Conservation (phyloP, 2,113 vertebrate genomes). For the Phyllostomus hastatus region DNA sequence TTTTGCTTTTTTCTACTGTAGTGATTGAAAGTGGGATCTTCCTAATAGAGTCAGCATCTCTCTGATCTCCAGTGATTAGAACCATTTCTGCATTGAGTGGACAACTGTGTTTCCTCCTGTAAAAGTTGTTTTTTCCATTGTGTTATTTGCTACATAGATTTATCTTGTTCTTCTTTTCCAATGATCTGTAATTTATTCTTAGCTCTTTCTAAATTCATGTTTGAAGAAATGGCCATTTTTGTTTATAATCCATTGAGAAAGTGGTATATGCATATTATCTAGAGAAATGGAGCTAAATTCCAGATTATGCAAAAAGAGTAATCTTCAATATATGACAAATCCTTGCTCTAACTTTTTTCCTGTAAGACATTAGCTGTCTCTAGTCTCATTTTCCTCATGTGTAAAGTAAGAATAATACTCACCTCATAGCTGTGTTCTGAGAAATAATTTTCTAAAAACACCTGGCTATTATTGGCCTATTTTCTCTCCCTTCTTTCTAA, state of each 20-base stretch:
- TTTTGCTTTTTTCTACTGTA: not conserved
- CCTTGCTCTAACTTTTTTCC: not conserved
- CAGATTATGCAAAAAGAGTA: not conserved
- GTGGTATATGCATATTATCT: not conserved
- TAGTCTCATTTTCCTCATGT: not conserved
- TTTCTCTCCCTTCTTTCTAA: not conserved
- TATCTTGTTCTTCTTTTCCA: not conserved
- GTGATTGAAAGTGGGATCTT: not conserved
- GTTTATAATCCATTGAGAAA: not conserved
- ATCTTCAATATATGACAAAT: conserved; percentile 14
- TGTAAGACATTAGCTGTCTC: not conserved
- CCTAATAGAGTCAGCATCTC: not conserved
- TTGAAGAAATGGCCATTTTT: not conserved
- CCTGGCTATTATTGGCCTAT: not conserved
- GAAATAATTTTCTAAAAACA: not conserved
- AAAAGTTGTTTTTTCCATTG: not conserved
- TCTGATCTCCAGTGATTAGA: not conserved
- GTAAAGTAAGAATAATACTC: not conserved
- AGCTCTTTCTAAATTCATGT: not conserved
- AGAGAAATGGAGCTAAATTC: not conserved
- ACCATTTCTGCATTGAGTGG: not conserved
- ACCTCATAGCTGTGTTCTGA: not conserved
- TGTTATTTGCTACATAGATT: not conserved
- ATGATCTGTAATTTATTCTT: not conserved
- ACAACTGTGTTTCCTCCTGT: not conserved